These are phyloP conservation scores for Muscicapa adusta DNA, from an alignment of 2,113 vertebrate species.

Conservation along the genomic window DNA sequence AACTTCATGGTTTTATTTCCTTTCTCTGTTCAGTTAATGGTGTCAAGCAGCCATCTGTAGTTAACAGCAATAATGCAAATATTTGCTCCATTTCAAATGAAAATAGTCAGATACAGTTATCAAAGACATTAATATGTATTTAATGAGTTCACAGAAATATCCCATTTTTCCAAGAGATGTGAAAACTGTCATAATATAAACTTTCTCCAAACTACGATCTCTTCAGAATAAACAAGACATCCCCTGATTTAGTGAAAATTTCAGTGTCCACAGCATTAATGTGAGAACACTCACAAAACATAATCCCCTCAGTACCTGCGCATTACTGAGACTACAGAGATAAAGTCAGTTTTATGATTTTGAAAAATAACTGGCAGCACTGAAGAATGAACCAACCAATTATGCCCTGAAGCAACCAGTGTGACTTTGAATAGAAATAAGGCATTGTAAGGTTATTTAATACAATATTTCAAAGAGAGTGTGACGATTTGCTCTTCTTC, in stretches of 20 bases:
- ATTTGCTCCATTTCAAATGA: neutral
- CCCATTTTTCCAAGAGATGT: neutral
- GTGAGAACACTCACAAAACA: neutral
- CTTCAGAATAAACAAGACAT: neutral
- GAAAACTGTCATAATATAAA: neutral
- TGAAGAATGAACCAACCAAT: conserved; percentile 30
- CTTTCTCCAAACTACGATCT: neutral
- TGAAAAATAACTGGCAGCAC: conserved; percentile 21
- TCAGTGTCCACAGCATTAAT: neutral
- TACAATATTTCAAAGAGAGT: neutral
- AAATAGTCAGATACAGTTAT: neutral
- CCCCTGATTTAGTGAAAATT: neutral
- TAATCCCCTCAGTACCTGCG: neutral
- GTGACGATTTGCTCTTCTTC: neutral
- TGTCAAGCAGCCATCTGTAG: neutral
- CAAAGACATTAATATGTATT: neutral
- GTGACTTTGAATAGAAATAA: conserved; percentile 55
- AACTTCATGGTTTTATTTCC: neutral
- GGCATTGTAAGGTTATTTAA: neutral
- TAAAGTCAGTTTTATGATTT: conserved; percentile 30
- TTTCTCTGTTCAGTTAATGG: neutral
- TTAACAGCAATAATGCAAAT: neutral
- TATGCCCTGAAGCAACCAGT: conserved; percentile 42
- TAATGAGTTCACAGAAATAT: neutral
- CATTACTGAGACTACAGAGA: neutral